Evolutionary conservation across 2,888 invertebrate genomes (phyloP), one percentile per base, ranked within the genome.

Genomic region (Heliconius charithonia): DNA sequence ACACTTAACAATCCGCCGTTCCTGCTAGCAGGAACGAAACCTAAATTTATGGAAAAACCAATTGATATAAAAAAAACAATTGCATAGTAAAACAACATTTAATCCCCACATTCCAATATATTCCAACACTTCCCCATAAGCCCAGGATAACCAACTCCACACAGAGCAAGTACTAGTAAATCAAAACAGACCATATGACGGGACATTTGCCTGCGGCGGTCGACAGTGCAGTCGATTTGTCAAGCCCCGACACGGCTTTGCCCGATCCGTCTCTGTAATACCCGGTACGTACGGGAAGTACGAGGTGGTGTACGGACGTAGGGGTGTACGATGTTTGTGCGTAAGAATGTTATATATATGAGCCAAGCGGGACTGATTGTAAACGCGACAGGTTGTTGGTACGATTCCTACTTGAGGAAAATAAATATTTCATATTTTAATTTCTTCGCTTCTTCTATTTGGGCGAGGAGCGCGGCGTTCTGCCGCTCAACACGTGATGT

Each of bases 261-360:
- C 80, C 51, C 79, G 77, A 82, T 82, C 77, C 76, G 75, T 82
- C 81, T 80, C 71, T 79, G 81, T 78, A 76, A 79, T 75, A 62
- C 78, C 79, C 62, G 63, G 73, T 72, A 75, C 59, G 27, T 22
- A 51, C 7, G 22, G 51, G 51, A 51, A 51, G 51, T 51, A 51
- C 51, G 19, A 16, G 45, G 16, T 16, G 16, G 32, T 32, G 22
- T 76, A 63, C 71, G n/a, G 32, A n/a, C 45, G 16, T 13, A 19
- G 51, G 51, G 69, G 32, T 32, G 56, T 66, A 66, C 9, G n/a
- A 9, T 25, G 32, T 65, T 63, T 74, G 41, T 74, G 22, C 51
- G 51, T 37, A 37, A 10, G n/a, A 59, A n/a, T n/a, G 59, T 59
- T 59, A n/a, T 59, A 59, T n/a, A n/a, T 59, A 19, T 37, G n/a